Evolutionary conservation across 2,888 invertebrate genomes (phyloP).

Genomic region (Zaprionus obscuricornis): DNA sequence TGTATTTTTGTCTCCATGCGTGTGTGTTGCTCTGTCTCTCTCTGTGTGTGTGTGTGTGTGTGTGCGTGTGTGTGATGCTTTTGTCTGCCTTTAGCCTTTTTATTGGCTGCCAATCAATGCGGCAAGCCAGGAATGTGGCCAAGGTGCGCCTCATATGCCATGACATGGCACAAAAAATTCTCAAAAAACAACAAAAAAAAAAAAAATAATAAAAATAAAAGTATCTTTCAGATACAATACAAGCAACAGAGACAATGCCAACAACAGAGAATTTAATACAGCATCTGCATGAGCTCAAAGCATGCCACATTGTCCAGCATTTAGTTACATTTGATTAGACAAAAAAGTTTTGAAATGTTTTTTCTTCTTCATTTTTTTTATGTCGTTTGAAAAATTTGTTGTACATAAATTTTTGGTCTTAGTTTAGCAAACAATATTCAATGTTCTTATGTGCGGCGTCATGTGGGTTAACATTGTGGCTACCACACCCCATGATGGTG

Average conservation of each 20-base stretch:
- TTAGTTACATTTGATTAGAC: background rate
- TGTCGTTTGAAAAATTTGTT: no score
- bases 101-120: conserved; percentile 72
- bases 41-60: background rate
- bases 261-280: conserved; percentile 55
- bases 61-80: conserved; percentile 3
- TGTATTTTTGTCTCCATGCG: no score
- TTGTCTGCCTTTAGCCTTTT: conserved; percentile 41
- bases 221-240: conserved; percentile 41
- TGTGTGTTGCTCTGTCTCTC: no score
- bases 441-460: conserved; percentile 23
- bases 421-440: conserved; percentile 16
- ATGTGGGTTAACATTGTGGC: conserved; percentile 36
- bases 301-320: no score
- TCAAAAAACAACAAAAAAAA: no score
- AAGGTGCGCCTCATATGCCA: conserved; percentile 43
- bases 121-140: conserved; percentile 40
- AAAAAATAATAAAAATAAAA: conserved; percentile 1
- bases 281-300: conserved; percentile 22
- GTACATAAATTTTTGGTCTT: no score
- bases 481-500: conserved; percentile 26
- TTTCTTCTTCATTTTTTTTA: background rate
- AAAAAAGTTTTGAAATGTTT: background rate
- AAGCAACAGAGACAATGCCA: background rate
- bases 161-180: conserved; percentile 55